Evolutionary conservation across 2,797 vertebrate species (phyloP).

Genomic region (Morus bassanus): DNA sequence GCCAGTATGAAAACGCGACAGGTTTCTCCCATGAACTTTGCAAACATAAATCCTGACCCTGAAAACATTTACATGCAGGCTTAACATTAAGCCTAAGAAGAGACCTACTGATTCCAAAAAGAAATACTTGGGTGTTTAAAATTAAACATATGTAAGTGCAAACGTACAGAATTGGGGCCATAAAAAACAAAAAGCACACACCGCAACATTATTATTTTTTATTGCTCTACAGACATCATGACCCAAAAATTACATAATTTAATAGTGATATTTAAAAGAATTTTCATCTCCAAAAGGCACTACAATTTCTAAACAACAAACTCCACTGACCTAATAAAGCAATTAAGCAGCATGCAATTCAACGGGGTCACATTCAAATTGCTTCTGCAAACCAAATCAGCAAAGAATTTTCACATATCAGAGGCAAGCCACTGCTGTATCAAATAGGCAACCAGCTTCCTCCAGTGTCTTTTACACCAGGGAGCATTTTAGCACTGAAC

Average conservation of each 20-base stretch:
- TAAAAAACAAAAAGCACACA: background rate
- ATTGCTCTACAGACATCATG: background rate
- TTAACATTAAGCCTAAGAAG: constrained; percentile 21
- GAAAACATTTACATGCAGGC: constrained; percentile 24
- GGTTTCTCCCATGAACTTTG: background rate
- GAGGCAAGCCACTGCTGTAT: background rate
- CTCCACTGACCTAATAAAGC: background rate
- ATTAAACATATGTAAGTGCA: background rate
- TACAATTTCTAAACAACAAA: constrained; percentile 1
- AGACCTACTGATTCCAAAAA: constrained; percentile 3
- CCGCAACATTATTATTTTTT: background rate
- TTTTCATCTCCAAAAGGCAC: background rate
- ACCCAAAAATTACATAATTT: background rate
- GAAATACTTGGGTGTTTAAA: constrained; percentile 14
- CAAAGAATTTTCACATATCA: background rate
- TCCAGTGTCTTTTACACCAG: background rate
- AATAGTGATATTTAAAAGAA: background rate
- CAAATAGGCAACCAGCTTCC: background rate
- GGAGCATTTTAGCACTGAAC: background rate
- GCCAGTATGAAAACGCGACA: background rate
- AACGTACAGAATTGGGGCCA: background rate
- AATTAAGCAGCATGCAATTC: background rate
- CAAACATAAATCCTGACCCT: background rate
- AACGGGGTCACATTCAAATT: background rate
- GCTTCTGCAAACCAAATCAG: background rate